Evolutionary conservation across 1,140 invertebrate species (phyloP).

Genomic region (Radopholus similis): DNA sequence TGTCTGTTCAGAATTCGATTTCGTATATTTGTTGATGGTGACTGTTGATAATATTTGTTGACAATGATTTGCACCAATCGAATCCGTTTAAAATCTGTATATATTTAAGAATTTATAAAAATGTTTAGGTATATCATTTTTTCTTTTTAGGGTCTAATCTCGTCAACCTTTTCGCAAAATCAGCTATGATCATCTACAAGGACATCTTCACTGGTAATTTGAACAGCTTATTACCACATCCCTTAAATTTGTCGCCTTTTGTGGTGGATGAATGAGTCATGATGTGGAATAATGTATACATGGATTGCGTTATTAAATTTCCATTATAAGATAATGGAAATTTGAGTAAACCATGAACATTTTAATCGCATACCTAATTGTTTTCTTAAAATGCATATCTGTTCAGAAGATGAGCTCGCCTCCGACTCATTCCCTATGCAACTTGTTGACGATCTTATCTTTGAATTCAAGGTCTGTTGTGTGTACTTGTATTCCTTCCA

Average conservation of each 20-base stretch:
- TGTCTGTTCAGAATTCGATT: not conserved
- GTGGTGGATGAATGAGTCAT: constrained; percentile 44
- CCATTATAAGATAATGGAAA: not conserved
- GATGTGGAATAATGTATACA: constrained; percentile 25
- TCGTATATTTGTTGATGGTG: constrained; percentile 6
- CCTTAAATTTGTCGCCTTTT: constrained; percentile 45
- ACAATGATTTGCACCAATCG: constrained; percentile 14
- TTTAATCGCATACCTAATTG: not conserved
- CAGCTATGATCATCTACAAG: constrained; percentile 84
- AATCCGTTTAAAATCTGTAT: not conserved
- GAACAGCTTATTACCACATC: constrained; percentile 25
- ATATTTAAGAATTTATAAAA: constrained; percentile 9
- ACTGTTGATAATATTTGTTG: constrained; percentile 22
- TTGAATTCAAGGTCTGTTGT: constrained; percentile 91
- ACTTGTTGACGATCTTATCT: constrained; percentile 81
- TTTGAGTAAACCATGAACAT: constrained; percentile 6
- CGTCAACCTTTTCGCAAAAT: constrained; percentile 61
- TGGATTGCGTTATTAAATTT: not conserved
- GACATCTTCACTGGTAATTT: constrained; percentile 81
- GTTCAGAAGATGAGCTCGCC: constrained; percentile 84
- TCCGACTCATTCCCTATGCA: constrained; percentile 93
- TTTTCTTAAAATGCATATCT: constrained; percentile 8
- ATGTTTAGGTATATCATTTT: constrained; percentile 5
- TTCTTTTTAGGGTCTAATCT: constrained; percentile 2
- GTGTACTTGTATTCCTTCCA: too few species aligned